Conservation (phyloP, 1,140 invertebrate genomes). For the Campodea augens region DNA sequence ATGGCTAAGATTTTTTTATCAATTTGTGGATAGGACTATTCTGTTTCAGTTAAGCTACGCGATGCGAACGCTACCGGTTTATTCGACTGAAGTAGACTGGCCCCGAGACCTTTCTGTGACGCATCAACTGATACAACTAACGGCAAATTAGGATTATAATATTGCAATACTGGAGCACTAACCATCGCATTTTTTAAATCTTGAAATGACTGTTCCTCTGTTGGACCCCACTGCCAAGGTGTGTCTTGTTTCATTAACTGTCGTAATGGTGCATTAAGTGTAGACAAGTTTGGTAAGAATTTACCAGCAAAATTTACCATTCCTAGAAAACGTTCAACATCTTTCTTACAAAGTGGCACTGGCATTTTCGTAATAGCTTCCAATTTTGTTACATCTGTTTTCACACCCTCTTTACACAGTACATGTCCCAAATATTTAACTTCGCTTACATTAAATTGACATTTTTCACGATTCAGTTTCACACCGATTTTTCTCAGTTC, state of each 20-base stretch:
- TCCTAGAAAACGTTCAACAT: no score
- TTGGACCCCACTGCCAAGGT: no score
- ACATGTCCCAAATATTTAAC: constrained; percentile 21
- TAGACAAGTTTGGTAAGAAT: constrained; percentile 21
- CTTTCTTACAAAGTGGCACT: constrained; percentile 15
- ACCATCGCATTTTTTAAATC: no score
- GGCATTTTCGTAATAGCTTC: neutral
- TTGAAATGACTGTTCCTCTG: no score
- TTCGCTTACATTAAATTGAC: constrained; percentile 12
- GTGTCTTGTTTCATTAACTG: no score
- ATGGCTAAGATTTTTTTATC: constrained; percentile 26
- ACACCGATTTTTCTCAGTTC: constrained; percentile 13
- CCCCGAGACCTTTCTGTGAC: constrained; percentile 24
- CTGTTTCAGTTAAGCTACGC: constrained; percentile 16
- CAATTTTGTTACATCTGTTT: neutral
- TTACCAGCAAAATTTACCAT: constrained; percentile 18
- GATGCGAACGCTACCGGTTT: constrained; percentile 23
- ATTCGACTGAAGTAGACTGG: constrained; percentile 23
- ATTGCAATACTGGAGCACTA: no score
- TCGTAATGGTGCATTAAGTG: no score
- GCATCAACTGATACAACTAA: no score
- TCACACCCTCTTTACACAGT: no score
- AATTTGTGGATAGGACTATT: constrained; percentile 24
- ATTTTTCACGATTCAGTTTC: no score
- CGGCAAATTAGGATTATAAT: no score